Percentiles rank a stretch among this genome's conserved stretches.
These are phyloP conservation scores for Harlomillsia oculata DNA, from an alignment of 1,140 invertebrate genomes.

Conservation along the genomic window DNA sequence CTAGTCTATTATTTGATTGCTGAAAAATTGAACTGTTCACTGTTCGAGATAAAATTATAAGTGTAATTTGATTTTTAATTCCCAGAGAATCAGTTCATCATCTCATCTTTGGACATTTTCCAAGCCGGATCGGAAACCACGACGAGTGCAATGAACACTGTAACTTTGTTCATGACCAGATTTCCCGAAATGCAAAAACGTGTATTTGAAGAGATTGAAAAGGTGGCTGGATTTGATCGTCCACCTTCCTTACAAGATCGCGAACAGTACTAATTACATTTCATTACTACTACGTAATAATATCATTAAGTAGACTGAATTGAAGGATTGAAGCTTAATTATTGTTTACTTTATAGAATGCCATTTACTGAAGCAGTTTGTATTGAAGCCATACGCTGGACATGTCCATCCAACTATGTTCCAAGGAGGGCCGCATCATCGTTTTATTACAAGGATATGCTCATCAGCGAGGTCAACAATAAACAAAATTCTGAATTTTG, in stretches of 20 bases:
- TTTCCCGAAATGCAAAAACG: slow-evolving; percentile 65
- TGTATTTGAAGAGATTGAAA: slow-evolving; percentile 68
- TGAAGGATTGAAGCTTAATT: neutral
- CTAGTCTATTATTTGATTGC: neutral
- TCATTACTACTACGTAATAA: neutral
- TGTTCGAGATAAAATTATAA: slow-evolving; percentile 1
- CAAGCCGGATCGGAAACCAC: slow-evolving; percentile 75
- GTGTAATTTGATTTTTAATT: slow-evolving; percentile 7
- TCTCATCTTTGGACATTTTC: slow-evolving; percentile 47
- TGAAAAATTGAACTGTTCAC: neutral
- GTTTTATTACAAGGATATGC: neutral
- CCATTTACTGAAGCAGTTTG: slow-evolving; percentile 66
- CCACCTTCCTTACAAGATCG: slow-evolving; percentile 12
- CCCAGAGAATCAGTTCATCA: slow-evolving; percentile 18
- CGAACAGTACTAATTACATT: slow-evolving; percentile 6
- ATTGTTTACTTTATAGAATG: slow-evolving; percentile 46
- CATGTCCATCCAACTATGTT: neutral
- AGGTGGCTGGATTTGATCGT: slow-evolving; percentile 56
- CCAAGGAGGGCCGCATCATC: neutral
- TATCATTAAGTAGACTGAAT: neutral
- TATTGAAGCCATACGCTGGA: slow-evolving; percentile 48
- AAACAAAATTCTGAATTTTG: neutral
- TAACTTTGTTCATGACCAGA: slow-evolving; percentile 62
- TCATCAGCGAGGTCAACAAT: neutral
- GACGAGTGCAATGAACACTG: slow-evolving; percentile 61